Evolutionary conservation across 1,140 invertebrate genomes (phyloP), one percentile per base, ranked within the genome.

Genomic region (Ceratoteleas bidentatus): DNA sequence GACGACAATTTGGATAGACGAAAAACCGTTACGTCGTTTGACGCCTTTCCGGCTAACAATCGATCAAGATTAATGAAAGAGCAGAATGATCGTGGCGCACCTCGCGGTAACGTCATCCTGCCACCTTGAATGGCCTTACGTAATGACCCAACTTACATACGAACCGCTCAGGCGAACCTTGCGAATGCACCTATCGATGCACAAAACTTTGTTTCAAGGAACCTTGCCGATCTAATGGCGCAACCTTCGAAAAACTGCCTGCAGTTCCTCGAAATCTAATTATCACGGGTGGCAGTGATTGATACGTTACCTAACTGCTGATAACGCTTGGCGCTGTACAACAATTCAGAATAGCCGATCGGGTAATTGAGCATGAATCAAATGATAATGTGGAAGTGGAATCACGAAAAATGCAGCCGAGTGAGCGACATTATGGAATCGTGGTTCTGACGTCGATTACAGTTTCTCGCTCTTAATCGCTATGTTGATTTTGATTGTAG

Each of bases 41-140:
- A 6, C 36, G 38, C 52, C 13, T 15, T 69, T 47, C 49, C 16
- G 56, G 54, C 54, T 33, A 43, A 49, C 66, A 79, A 70, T 54
- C 40, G 65, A 75, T 72, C 61, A 74, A 68, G 58, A 84, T 88
- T 85, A 86, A 87, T 84, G 84, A 88, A 87, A 86, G 85, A 86
- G 80, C 81, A 87, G 84, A 83, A 88, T 85, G 87, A 85, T 62
- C 73, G 47, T 34, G 86, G 85, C 86, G 54, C 85, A 83, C 86
- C 85, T 88, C 16, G 43, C 14, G 54, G 66, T 87, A 87, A 77
- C 87, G 87, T 88, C 87, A 89, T 83, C 83, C 57, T 60, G 73
- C 69, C 76, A 88, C 87, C 87, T 89, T 88, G 84, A 88, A 88
- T 87, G 85, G 74, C 75, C 53, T 89, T 89, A 88, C 80, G 72